Evolutionary conservation across 1,140 invertebrate species (phyloP), one percentile per base, ranked within the genome.

Genomic region (Anagrus nilaparvatae): DNA sequence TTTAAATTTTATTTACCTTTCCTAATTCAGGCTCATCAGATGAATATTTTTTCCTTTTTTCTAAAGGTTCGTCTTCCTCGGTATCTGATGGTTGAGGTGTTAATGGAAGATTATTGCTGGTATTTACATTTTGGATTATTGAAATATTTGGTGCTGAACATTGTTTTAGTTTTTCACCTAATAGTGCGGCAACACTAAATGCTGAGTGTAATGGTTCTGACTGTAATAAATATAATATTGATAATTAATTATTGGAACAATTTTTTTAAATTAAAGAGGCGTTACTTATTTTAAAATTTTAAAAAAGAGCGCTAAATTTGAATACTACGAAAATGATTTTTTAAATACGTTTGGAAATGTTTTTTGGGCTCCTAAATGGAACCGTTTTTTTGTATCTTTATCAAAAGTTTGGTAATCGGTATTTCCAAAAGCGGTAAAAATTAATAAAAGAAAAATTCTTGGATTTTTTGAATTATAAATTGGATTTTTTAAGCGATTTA

Each of bases 51-150:
- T 39, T 46, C 23, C 52, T 51, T 50, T 68, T 64, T 20, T 49
- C 51, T 2, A 58, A 52, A 7, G 58, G 62, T 40, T 72, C 70
- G 42, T 73, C 71, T 32, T 70, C 63, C 48, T 73, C 71, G 0
- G 66, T 68, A 33, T 73, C 71, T 0, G 70, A 72, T 1, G 69
- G 67, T 38, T 72, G 69, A 1, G 70, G 70, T 12, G 70, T 72
- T 5, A 58, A 63, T 4, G 69, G 70, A n/a, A 71, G 13, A 9
- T 0, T 31, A 8, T 18, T 5, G n/a, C 24, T 29, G 3, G 10
- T 3, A 27, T 40, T 40, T 10, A 13, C 4, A 6, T 9, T 14
- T 37, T 14, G 8, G 2, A 25, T 6, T 31, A 31, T 20, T 14
- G 20, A 35, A 3, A 29, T 31, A 25, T 35, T 50, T 40, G 12